Evolutionary conservation across 2,888 invertebrate genomes (phyloP).

Genomic region (Choreutis nemorana): DNA sequence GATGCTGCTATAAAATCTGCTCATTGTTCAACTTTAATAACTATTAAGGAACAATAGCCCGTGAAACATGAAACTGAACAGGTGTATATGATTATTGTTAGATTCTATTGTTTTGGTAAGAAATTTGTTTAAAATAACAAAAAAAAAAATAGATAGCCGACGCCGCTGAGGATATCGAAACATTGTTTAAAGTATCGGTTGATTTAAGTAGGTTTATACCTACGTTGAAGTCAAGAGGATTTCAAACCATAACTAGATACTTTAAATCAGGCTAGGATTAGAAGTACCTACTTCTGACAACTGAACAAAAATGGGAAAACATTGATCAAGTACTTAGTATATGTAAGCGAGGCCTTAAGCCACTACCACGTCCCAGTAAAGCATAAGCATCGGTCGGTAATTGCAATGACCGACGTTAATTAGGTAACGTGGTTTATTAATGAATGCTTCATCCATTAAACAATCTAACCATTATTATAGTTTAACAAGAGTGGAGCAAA

Average conservation of each 20-base stretch:
- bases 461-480: too few species aligned
- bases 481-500: too few species aligned
- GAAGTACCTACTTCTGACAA: too few species aligned
- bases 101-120: constrained; percentile 3
- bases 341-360: too few species aligned
- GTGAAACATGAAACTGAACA: constrained; percentile 43
- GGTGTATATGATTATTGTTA: constrained; percentile 6
- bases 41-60: constrained; percentile 56
- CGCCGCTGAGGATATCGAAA: constrained; percentile 5
- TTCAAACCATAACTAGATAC: background rate
- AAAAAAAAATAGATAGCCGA: background rate
- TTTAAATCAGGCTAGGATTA: too few species aligned
- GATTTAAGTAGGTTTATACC: background rate
- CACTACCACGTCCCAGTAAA: too few species aligned
- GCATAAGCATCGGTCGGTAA: too few species aligned
- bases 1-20: constrained; percentile 46
- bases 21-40: constrained; percentile 60
- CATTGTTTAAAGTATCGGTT: background rate
- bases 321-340: too few species aligned
- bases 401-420: too few species aligned
- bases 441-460: too few species aligned
- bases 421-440: too few species aligned
- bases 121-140: background rate
- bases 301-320: too few species aligned
- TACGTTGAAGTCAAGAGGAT: background rate